phyloP scores from a whole-genome alignment of 2,113 vertebrate genomes.

The Dipodomys ordii region DNA sequence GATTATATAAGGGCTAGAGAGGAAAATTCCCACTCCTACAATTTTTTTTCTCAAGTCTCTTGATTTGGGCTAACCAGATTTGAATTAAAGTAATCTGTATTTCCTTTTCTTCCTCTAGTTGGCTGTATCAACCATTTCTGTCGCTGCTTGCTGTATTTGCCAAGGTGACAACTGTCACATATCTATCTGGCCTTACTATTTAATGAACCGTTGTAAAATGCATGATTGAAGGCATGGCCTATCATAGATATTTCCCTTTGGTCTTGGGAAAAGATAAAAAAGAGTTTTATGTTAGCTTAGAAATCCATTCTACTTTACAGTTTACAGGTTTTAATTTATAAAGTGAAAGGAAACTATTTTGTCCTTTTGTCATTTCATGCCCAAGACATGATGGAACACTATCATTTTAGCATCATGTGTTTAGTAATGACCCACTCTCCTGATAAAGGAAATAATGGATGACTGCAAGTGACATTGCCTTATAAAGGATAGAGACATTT shows the following conservation, averaged over 20 bases:
- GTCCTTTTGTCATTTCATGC: constrained; percentile 30
- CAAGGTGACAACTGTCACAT: not conserved
- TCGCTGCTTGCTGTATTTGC: not conserved
- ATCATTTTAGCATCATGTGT: not conserved
- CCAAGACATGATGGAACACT: constrained; percentile 73
- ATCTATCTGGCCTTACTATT: not conserved
- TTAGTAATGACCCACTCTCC: constrained; percentile 81
- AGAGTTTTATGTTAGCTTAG: not conserved
- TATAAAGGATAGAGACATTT: constrained; percentile 79
- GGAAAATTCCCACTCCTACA: not conserved
- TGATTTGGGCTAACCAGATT: constrained; percentile 46
- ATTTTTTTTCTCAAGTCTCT: not conserved
- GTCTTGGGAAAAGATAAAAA: constrained; percentile 53
- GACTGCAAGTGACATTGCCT: constrained; percentile 73
- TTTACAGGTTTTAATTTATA: constrained; percentile 48
- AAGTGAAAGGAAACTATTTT: not conserved
- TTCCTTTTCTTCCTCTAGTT: constrained; percentile 6
- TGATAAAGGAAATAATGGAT: constrained; percentile 81
- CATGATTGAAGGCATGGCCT: not conserved
- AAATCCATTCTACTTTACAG: constrained; percentile 66
- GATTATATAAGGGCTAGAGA: not conserved
- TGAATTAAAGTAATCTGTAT: constrained; percentile 12
- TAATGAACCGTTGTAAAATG: constrained; percentile 14
- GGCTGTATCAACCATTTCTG: not conserved
- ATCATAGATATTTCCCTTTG: constrained; percentile 4